Base-by-base conservation (phyloP, 2,113 vertebrate species). In the Heteronetta atricapilla region DNA sequence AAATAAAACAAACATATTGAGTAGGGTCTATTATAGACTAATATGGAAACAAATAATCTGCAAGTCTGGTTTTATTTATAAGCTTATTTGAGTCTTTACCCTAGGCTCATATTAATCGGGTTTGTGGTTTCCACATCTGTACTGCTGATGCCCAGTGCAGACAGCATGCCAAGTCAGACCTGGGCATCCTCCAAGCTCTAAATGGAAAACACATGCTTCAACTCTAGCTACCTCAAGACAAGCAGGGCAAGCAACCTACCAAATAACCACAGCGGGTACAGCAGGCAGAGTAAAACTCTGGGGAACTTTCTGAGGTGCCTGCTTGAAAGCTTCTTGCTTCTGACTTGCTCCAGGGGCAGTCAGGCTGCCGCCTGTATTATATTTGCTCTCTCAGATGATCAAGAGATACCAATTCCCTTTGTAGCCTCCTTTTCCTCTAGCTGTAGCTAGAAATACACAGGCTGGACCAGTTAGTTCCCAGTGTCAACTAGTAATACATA, bases 1-100 rank as follows among this genome's bases (percentile, higher is more conserved):
- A 97, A 97, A 97, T 95, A 94, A 97, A 96, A 97, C 91, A 96
- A 96, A 96, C 95, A 95, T 94, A 97, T 95, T 96, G 96, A 96
- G 95, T 96, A 94, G 89, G 94, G 84, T 92, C 95, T 96, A 93
- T 97, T 96, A 96, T 92, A 93, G 88, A 58, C 81, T 96, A 96
- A 97, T 96, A 97, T 92, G 90, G 89, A 97, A 95, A 96, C 96
- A 96, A 97, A 97, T 96, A 96, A 93, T 95, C 95, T 88, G 82
- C 52, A 84, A 83, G 94, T 95, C 95, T 97, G 95, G 94, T 97
- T 96, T 92, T 96, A 97, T 97, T 97, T 96, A 94, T 96, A 95
- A 94, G 90, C 86, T 94, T 96, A 97, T 96, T 97, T 92, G 95
- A 86, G 88, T 94, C 93, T 96, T 95, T 95, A 95, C 92, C 88